Evolutionary conservation across 2,888 invertebrate genomes (phyloP).

Genomic region (Tortrix viridana): DNA sequence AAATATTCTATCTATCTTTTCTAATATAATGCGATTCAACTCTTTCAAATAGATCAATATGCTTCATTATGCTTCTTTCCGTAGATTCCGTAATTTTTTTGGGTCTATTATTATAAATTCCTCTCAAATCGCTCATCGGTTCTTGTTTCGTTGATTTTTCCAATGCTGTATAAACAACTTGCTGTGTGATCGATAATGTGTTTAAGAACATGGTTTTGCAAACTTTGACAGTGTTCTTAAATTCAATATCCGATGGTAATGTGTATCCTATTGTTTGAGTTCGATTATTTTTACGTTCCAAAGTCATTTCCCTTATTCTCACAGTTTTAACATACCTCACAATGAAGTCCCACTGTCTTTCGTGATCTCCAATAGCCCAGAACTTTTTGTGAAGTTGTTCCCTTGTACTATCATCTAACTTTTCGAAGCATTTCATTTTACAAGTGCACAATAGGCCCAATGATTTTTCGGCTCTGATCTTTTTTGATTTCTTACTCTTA

Average conservation of each 20-base stretch:
- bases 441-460: constrained; percentile 31
- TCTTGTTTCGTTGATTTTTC: constrained; percentile 26
- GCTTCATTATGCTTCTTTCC: constrained; percentile 24
- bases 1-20: constrained; percentile 37
- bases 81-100: constrained; percentile 17
- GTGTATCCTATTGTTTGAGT: constrained; percentile 38
- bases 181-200: constrained; percentile 32
- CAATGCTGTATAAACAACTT: constrained; percentile 31
- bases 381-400: constrained; percentile 33
- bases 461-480: constrained; percentile 25
- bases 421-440: constrained; percentile 32
- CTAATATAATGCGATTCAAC: constrained; percentile 39
- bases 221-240: constrained; percentile 8
- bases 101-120: constrained; percentile 35
- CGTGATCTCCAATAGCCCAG: constrained; percentile 38
- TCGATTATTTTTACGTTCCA: constrained; percentile 34
- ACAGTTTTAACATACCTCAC: constrained; percentile 15
- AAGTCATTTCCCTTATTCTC: constrained; percentile 34
- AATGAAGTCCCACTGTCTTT: constrained; percentile 40
- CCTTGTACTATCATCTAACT: constrained; percentile 23
- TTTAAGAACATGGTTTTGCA: constrained; percentile 38
- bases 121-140: constrained; percentile 25
- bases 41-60: constrained; percentile 32
- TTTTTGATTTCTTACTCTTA: constrained; percentile 27
- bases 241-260: constrained; percentile 16